Evolutionary conservation across 2,797 vertebrate genomes (phyloP).

Genomic region (Miichthys miiuy): DNA sequence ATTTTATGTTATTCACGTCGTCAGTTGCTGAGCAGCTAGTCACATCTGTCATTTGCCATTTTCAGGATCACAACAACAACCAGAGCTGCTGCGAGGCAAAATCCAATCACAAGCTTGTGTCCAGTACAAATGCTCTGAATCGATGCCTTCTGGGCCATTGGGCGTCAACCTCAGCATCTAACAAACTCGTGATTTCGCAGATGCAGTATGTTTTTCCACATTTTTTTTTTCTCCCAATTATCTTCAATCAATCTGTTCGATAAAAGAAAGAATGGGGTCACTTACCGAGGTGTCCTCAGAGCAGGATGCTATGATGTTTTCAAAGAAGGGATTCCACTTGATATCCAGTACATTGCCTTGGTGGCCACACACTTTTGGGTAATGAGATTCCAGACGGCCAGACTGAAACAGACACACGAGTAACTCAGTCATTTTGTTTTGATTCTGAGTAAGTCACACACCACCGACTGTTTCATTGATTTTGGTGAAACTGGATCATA

Average conservation of each 20-base stretch:
- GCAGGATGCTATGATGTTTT: constrained; percentile 97
- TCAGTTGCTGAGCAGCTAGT: constrained; percentile 16
- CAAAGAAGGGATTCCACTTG: constrained; percentile 99
- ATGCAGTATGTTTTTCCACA: not conserved
- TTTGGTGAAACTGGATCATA: too few relatives aligned
- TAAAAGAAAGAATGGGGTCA: constrained; percentile 18
- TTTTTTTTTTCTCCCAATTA: not conserved
- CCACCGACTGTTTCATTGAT: too few relatives aligned
- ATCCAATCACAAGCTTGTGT: constrained; percentile 28
- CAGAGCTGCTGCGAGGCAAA: constrained; percentile 4
- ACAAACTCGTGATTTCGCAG: not conserved
- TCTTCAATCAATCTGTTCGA: not conserved
- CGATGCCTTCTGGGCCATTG: not conserved
- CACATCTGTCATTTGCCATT: constrained; percentile 33
- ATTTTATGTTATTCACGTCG: constrained; percentile 6
- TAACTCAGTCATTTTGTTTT: too few relatives aligned
- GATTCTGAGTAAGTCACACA: too few relatives aligned
- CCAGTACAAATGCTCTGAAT: constrained; percentile 7
- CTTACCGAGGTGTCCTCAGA: constrained; percentile 97
- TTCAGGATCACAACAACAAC: constrained; percentile 14
- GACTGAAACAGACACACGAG: constrained; percentile 78
- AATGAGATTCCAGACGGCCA: constrained; percentile 94
- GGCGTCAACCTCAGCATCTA: not conserved
- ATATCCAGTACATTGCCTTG: constrained; percentile 98
- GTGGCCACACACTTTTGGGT: constrained; percentile 96